Percentiles rank a stretch among this genome's conserved stretches.
Evolutionary conservation across 1,140 invertebrate genomes (phyloP).

Genomic region (Schlechtendalia chinensis): DNA sequence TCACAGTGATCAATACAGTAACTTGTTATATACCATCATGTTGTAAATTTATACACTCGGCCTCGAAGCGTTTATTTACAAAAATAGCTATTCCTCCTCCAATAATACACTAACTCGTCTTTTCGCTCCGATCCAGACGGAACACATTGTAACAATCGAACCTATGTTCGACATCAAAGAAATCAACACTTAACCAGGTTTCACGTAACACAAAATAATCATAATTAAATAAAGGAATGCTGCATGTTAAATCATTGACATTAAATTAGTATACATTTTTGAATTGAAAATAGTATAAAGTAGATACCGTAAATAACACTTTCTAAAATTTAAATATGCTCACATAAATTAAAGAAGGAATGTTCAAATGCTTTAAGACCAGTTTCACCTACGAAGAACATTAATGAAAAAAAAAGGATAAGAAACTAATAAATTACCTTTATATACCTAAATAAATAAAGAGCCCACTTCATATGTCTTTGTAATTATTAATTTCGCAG

Average conservation of each 20-base stretch:
- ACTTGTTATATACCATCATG: not conserved
- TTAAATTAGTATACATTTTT: no score
- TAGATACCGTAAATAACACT: no score
- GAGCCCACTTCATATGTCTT: no score
- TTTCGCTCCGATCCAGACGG: not conserved
- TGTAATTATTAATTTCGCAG: no score
- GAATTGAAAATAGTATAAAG: no score
- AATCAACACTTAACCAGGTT: not conserved
- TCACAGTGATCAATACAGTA: not conserved
- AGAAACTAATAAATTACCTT: no score
- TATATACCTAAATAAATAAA: no score
- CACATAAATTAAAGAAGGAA: no score
- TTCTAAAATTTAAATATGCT: no score
- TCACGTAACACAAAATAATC: not conserved
- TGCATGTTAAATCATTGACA: not conserved
- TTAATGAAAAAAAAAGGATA: no score
- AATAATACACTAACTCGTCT: not conserved
- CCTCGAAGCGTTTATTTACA: not conserved
- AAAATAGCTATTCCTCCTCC: not conserved
- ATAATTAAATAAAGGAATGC: not conserved
- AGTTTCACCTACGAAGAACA: no score
- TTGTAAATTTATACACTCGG: not conserved
- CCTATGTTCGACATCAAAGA: not conserved
- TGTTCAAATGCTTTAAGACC: no score
- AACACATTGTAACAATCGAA: slow-evolving; percentile 1